phyloP scores from a whole-genome alignment of 2,797 vertebrate species.

The Parambassis ranga region DNA sequence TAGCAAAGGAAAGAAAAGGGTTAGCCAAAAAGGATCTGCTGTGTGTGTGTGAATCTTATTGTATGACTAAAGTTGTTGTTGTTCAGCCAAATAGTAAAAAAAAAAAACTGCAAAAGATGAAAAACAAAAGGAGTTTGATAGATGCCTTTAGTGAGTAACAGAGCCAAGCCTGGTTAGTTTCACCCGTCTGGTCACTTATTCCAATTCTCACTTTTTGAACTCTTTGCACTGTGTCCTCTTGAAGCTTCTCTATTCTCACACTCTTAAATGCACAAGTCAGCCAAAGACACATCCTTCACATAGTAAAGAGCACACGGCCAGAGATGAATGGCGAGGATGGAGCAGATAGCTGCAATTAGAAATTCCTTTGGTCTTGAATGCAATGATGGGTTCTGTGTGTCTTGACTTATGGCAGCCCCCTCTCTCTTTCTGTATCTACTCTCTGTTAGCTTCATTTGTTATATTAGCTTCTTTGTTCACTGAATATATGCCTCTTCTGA shows the following conservation, averaged over 20 bases:
- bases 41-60: conserved; percentile 51
- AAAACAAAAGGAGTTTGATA: conserved; percentile 40
- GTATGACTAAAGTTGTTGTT: conserved; percentile 50
- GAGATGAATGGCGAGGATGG: conserved; percentile 24
- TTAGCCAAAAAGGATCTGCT: conserved; percentile 2
- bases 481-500: conserved; percentile 34
- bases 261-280: conserved; percentile 45
- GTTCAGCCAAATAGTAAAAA: conserved; percentile 19
- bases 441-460: conserved; percentile 34
- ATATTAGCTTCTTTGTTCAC: conserved; percentile 23
- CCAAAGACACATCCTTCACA: conserved; percentile 20
- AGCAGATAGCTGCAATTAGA: conserved; percentile 24
- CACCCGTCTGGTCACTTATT: conserved; percentile 46
- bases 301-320: conserved; percentile 35
- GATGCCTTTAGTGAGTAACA: conserved; percentile 39
- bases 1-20: background rate
- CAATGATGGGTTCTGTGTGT: conserved; percentile 33
- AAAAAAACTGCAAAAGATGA: conserved; percentile 7
- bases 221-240: conserved; percentile 16
- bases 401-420: conserved; percentile 29
- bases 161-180: conserved; percentile 61
- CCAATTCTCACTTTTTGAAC: background rate
- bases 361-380: conserved; percentile 37
- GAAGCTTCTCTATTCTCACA: conserved; percentile 6
- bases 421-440: conserved; percentile 12